phyloP scores from a whole-genome alignment of 2,113 vertebrate species.

The Dicrurus megarhynchus region DNA sequence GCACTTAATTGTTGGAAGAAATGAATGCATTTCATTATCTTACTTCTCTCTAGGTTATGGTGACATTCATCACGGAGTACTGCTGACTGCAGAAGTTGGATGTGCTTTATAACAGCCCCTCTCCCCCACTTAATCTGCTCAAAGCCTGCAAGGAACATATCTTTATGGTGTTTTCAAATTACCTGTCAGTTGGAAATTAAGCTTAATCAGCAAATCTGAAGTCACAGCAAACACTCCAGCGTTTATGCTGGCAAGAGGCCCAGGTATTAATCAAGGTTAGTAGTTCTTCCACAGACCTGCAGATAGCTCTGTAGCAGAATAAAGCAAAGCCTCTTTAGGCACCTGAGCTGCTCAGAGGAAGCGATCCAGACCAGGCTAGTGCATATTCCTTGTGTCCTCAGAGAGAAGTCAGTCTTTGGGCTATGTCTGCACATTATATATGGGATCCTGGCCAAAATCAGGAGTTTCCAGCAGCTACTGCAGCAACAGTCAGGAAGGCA shows the following conservation, averaged over 20 bases:
- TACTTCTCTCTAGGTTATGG: slow-evolving; percentile 19
- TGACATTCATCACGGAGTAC: slow-evolving; percentile 4
- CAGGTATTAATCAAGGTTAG: not conserved
- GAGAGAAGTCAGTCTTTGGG: not conserved
- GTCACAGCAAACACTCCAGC: not conserved
- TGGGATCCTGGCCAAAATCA: not conserved
- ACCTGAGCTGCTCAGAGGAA: not conserved
- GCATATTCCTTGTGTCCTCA: not conserved
- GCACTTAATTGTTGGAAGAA: not conserved
- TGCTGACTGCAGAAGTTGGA: slow-evolving; percentile 43
- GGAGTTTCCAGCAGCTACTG: not conserved
- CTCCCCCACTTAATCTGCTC: not conserved
- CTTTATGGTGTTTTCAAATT: slow-evolving; percentile 15
- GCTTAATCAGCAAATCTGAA: slow-evolving; percentile 46
- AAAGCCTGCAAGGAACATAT: not conserved
- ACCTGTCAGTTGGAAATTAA: slow-evolving; percentile 27
- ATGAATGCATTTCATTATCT: not conserved
- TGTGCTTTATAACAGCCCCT: not conserved
- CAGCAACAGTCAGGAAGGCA: not conserved
- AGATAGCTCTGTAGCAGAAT: not conserved
- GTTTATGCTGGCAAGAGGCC: slow-evolving; percentile 1
- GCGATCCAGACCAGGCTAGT: not conserved
- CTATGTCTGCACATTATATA: not conserved
- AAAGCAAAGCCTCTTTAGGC: not conserved
- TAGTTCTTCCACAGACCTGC: not conserved